These are phyloP conservation scores for Elephantulus edwardii DNA, from an alignment of 2,113 vertebrate genomes.

Conservation along the genomic window DNA sequence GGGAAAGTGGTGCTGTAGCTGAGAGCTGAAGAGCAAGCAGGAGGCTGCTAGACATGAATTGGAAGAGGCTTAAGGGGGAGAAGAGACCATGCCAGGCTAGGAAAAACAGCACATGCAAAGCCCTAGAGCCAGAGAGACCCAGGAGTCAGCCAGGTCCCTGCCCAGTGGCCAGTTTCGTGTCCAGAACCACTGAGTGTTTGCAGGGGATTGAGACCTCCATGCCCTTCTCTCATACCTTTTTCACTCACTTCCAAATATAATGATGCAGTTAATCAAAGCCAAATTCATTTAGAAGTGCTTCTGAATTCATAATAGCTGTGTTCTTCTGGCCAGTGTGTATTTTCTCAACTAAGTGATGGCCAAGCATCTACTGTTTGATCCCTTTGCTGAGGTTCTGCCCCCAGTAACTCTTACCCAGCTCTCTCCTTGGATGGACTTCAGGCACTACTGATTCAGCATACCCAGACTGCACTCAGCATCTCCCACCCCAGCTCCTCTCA, in stretches of 20 bases:
- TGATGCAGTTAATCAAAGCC: background rate
- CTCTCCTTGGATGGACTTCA: background rate
- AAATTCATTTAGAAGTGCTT: background rate
- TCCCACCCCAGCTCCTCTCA: background rate
- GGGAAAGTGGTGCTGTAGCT: rapidly evolving
- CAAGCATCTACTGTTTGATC: rapidly evolving
- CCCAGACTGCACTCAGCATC: background rate
- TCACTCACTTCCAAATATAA: background rate
- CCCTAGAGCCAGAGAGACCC: background rate
- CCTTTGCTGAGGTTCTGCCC: background rate
- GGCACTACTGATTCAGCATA: too few species aligned
- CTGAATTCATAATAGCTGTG: background rate
- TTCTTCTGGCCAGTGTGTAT: background rate
- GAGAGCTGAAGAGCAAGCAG: background rate
- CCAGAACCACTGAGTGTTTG: background rate
- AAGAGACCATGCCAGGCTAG: background rate
- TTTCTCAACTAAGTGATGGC: background rate
- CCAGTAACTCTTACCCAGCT: rapidly evolving
- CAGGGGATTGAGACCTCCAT: background rate
- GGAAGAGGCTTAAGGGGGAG: rapidly evolving
- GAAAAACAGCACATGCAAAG: background rate
- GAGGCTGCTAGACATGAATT: background rate
- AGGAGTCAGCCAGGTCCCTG: background rate
- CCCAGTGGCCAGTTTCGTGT: too few species aligned
- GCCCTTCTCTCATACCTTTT: rapidly evolving